A percentile compares a stretch with the other conserved stretches of the same genome.
Evolutionary conservation across 30 jellyfish, hydroid and myxozoan species (phyloP).

Genomic region (Hydractinia symbiolongicarpus): DNA sequence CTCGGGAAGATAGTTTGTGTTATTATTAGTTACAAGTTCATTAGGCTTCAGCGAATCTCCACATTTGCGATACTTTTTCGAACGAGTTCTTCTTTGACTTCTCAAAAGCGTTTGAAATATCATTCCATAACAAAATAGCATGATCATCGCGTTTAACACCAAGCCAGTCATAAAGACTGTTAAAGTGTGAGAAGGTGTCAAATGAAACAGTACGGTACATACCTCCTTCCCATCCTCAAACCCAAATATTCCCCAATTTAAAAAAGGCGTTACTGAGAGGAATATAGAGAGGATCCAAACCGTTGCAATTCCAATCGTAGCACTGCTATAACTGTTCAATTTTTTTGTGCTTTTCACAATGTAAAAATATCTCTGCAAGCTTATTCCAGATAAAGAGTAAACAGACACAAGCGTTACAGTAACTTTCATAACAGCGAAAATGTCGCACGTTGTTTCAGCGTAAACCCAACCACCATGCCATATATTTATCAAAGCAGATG

Average conservation of each 20-base stretch:
- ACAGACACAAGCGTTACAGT: conserved; percentile 61
- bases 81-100: not conserved
- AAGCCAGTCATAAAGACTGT: conserved; percentile 50
- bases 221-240: conserved; percentile 70
- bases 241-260: conserved; percentile 83
- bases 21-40: too few species aligned
- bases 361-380: conserved; percentile 63
- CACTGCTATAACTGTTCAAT: conserved; percentile 31
- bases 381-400: conserved; percentile 73
- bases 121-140: conserved; percentile 53
- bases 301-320: conserved; percentile 12
- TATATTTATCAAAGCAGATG: conserved; percentile 42
- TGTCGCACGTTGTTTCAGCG: conserved; percentile 33
- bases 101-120: conserved; percentile 38
- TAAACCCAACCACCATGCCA: conserved; percentile 47
- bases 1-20: too few species aligned
- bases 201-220: conserved; percentile 59
- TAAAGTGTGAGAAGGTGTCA: conserved; percentile 48
- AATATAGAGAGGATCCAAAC: conserved; percentile 47
- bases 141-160: conserved; percentile 37
- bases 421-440: conserved; percentile 42
- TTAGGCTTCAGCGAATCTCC: too few species aligned
- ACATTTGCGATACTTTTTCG: too few species aligned
- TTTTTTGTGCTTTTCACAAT: conserved; percentile 45
- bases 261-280: conserved; percentile 52